Conservation (phyloP, 2,888 invertebrate species). For the Venustoraphidia nigricollis region DNA sequence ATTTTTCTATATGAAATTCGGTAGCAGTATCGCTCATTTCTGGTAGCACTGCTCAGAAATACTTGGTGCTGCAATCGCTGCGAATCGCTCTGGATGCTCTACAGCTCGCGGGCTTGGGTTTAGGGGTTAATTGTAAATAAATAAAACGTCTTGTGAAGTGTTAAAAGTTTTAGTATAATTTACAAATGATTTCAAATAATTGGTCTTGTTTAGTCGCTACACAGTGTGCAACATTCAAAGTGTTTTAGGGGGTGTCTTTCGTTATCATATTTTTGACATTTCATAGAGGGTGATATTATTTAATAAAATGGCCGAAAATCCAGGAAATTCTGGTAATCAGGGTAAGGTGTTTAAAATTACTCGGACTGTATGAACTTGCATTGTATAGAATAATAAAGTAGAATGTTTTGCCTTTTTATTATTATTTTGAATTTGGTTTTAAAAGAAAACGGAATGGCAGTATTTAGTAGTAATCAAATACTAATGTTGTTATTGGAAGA, state of each 20-base stretch:
- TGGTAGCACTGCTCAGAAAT: background rate
- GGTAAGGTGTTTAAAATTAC: constrained; percentile 21
- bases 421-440: no score
- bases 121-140: constrained; percentile 1
- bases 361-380: no score
- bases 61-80: background rate
- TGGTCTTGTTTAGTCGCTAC: background rate
- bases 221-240: background rate
- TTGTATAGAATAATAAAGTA: no score
- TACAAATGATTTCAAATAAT: constrained; percentile 1
- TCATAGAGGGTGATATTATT: constrained; percentile 7
- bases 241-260: background rate
- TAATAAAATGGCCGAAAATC: constrained; percentile 53
- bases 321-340: constrained; percentile 51
- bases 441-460: no score
- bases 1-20: no score
- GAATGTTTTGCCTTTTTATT: no score
- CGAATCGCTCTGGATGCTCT: background rate
- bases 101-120: no score
- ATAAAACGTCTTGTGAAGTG: background rate
- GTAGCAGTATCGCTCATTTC: no score
- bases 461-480: no score
- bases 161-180: background rate
- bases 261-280: background rate
- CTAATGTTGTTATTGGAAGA: no score